Evolutionary conservation across 2,888 invertebrate species (phyloP), one percentile per base, ranked within the genome.

Genomic region (Heterodera filipjevi): DNA sequence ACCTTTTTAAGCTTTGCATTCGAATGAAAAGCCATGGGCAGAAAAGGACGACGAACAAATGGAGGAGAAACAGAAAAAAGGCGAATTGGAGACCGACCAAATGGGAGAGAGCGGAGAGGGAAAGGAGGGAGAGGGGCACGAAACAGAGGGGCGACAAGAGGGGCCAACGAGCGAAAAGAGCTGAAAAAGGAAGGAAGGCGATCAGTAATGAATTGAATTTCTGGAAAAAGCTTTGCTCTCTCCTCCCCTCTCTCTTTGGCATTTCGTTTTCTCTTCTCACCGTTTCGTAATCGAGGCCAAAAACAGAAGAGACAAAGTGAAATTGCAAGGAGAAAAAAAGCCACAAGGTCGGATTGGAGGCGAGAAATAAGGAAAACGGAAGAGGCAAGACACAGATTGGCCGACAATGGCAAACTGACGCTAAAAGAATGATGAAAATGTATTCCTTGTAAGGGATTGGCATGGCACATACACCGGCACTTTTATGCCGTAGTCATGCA

Each of bases 321-420:
- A 79, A 95, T 92, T 0, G 95, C 94, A n/a, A 98, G 92, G 33
- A 97, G 91, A 3, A 95, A 93, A 89, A 96, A 95, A 0, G 96
- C 95, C 86, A 96, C 94, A 82, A 93, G 93, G 0, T 95, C 93
- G 0, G 94, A 93, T 0, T 94, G 92, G 27, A 99, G 90, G 83
- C 98, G 92, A 0, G 98, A 99, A 0, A 96, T 95, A 81, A 99
- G 91, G 91, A 97, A 99, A 2, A 98, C 93, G 0, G 96, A 94
- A 0, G 95, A 95, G 90, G 98, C 97, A 76, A 98, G 93, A 0
- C 95, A 96, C 0, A 96, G 95, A 90, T 96, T 98, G 79, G 97
- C 92, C 0, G 97, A 97, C 66, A 98, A 90, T 0, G 96, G 94
- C 83, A 94, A 94, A 0, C 95, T 95, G 0, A 96, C 94, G 80